Conservation (phyloP, 2,113 vertebrate species). For the Xiphophorus maculatus region DNA sequence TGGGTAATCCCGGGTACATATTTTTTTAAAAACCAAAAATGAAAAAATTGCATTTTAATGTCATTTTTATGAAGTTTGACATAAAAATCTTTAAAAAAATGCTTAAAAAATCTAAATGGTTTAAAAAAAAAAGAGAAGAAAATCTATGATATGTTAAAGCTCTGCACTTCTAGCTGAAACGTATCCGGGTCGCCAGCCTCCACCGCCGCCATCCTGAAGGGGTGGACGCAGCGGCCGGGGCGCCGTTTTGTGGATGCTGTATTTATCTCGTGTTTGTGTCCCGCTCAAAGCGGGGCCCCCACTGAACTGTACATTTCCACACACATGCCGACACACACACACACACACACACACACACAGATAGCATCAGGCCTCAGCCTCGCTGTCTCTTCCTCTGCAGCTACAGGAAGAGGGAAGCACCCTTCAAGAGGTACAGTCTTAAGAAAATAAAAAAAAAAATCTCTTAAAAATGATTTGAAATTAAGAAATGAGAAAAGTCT, state of each 20-base stretch:
- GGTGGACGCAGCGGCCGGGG: slow-evolving; percentile 58
- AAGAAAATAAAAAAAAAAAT: slow-evolving; percentile 44
- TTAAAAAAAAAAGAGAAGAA: slow-evolving; percentile 22
- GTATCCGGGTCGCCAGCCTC: slow-evolving; percentile 67
- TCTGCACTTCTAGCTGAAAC: slow-evolving; percentile 81
- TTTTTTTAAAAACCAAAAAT: slow-evolving; percentile 85
- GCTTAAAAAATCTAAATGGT: slow-evolving; percentile 67
- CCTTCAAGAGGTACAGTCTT: slow-evolving; percentile 80
- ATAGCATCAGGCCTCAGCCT: slow-evolving; percentile 69
- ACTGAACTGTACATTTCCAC: slow-evolving; percentile 78
- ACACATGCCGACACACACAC: slow-evolving; percentile 46
- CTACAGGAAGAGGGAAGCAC: slow-evolving; percentile 54
- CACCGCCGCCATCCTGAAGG: slow-evolving; percentile 64
- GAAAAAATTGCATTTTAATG: slow-evolving; percentile 79
- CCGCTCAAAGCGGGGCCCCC: slow-evolving; percentile 69
- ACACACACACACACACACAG: slow-evolving; percentile 65
- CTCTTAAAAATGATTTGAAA: slow-evolving; percentile 6
- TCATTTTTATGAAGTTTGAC: slow-evolving; percentile 82
- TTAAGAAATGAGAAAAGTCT: slow-evolving; percentile 64
- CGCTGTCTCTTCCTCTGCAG: slow-evolving; percentile 56
- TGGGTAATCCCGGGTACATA: slow-evolving; percentile 82
- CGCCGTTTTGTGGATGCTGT: slow-evolving; percentile 80
- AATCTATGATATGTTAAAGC: slow-evolving; percentile 75
- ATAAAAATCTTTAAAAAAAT: slow-evolving; percentile 75
- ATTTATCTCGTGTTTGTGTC: slow-evolving; percentile 71